A percentile compares a stretch with the other conserved stretches of the same genome.
phyloP scores from a whole-genome alignment of 2,113 vertebrate species.

The Emydocephalus ijimae region DNA sequence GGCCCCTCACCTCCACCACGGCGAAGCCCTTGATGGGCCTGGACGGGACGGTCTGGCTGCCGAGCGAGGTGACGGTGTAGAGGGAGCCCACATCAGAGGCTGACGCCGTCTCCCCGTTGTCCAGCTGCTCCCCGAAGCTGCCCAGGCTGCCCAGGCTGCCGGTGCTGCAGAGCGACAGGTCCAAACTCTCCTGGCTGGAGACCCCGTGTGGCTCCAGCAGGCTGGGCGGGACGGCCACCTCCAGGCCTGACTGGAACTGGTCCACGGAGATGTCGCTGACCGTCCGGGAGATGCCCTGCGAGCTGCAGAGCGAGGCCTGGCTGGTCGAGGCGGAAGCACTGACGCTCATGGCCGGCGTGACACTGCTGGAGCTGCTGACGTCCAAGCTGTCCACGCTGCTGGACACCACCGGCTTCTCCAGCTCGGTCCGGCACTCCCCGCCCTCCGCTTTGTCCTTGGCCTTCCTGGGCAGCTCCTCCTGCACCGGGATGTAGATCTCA shows the following conservation, averaged over 20 bases:
- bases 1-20: constrained; percentile 86
- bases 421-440: constrained; percentile 74
- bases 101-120: constrained; percentile 79
- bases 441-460: constrained; percentile 76
- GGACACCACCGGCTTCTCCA: constrained; percentile 70
- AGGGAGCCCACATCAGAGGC: constrained; percentile 84
- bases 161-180: constrained; percentile 91
- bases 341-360: constrained; percentile 86
- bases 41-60: constrained; percentile 74
- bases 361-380: constrained; percentile 87
- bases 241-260: constrained; percentile 75
- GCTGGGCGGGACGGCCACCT: constrained; percentile 72
- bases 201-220: constrained; percentile 81
- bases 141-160: constrained; percentile 92
- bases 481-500: constrained; percentile 92
- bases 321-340: constrained; percentile 90
- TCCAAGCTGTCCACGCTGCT: constrained; percentile 83
- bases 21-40: constrained; percentile 95
- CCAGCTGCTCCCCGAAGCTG: constrained; percentile 87
- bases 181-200: constrained; percentile 95
- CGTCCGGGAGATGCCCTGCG: constrained; percentile 85
- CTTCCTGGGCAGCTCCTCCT: constrained; percentile 87
- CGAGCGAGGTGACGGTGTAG: constrained; percentile 86
- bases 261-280: constrained; percentile 86
- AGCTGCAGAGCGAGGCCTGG: constrained; percentile 93